These are phyloP conservation scores for Melanostigma gelatinosum DNA, from an alignment of 2,113 vertebrate genomes.

Conservation along the genomic window DNA sequence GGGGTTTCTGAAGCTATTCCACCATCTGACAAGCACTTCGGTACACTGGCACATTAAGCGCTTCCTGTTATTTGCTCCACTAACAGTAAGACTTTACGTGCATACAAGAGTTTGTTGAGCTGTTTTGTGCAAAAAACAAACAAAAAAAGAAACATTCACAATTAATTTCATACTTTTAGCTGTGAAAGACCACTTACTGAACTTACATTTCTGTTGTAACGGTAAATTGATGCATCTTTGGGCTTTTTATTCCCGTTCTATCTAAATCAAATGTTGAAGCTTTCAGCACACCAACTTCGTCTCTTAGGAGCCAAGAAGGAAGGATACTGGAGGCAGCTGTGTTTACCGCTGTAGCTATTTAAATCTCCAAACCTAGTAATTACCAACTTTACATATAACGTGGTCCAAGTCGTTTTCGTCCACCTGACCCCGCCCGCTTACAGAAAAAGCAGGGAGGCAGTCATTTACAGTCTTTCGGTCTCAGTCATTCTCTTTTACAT, in stretches of 20 bases:
- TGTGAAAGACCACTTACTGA: slow-evolving; percentile 10
- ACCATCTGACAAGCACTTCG: neutral
- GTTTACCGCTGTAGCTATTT: slow-evolving; percentile 83
- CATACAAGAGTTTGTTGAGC: neutral
- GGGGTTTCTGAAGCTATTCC: neutral
- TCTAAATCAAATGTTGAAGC: slow-evolving; percentile 49
- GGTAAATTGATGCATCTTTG: slow-evolving; percentile 16
- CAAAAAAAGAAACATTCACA: slow-evolving; percentile 7
- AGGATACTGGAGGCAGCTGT: slow-evolving; percentile 61
- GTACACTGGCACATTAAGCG: neutral
- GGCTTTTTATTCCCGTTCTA: slow-evolving; percentile 15
- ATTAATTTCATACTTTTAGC: slow-evolving; percentile 8
- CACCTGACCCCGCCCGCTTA: slow-evolving; percentile 77
- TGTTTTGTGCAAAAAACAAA: neutral
- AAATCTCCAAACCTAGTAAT: slow-evolving; percentile 76
- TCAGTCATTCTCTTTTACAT: slow-evolving; percentile 15
- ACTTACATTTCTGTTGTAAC: slow-evolving; percentile 1
- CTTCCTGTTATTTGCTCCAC: neutral
- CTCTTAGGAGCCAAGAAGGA: slow-evolving; percentile 49
- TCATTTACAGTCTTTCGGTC: slow-evolving; percentile 16
- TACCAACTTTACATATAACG: slow-evolving; percentile 79
- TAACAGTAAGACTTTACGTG: neutral
- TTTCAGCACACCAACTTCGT: slow-evolving; percentile 45
- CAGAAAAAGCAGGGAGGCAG: slow-evolving; percentile 40
- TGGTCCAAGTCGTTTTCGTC: slow-evolving; percentile 74